These are phyloP conservation scores for Chymomyza caudatula DNA, from an alignment of 2,888 invertebrate genomes.

Conservation along the genomic window DNA sequence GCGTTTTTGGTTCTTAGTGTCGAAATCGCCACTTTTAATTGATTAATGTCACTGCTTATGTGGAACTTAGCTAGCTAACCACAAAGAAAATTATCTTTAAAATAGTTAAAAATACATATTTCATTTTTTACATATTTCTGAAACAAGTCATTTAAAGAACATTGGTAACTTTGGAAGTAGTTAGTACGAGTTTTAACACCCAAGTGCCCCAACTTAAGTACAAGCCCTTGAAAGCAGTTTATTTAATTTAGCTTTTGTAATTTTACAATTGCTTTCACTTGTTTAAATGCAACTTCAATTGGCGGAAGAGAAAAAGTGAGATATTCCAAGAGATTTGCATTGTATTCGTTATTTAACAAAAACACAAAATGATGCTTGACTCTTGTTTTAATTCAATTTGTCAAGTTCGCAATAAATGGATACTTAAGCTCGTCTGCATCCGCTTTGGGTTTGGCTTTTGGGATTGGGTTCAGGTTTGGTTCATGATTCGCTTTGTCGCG, in stretches of 20 bases:
- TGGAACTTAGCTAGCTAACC: too few relatives aligned
- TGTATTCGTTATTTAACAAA: neutral
- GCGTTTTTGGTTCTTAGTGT: too few relatives aligned
- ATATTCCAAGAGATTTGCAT: neutral
- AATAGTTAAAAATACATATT: too few relatives aligned
- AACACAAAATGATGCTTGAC: slow-evolving; percentile 22
- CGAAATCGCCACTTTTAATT: too few relatives aligned
- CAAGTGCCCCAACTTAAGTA: neutral
- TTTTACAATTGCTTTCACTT: slow-evolving; percentile 45
- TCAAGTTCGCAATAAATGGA: slow-evolving; percentile 59
- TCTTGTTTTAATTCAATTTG: slow-evolving; percentile 65
- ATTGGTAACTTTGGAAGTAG: too few relatives aligned
- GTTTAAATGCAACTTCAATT: slow-evolving; percentile 26
- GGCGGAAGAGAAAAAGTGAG: slow-evolving; percentile 15
- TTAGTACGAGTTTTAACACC: too few relatives aligned
- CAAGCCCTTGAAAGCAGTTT: neutral
- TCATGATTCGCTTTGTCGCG: slow-evolving; percentile 8
- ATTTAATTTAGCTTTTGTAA: slow-evolving; percentile 39
- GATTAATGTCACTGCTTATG: too few relatives aligned
- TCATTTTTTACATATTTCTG: too few relatives aligned
- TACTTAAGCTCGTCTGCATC: slow-evolving; percentile 49
- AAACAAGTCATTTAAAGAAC: neutral
- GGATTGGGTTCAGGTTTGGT: neutral
- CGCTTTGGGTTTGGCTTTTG: slow-evolving; percentile 8
- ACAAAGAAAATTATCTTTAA: too few relatives aligned